Conservation (phyloP, 2,113 vertebrate species). For the Loxodonta africana region DNA sequence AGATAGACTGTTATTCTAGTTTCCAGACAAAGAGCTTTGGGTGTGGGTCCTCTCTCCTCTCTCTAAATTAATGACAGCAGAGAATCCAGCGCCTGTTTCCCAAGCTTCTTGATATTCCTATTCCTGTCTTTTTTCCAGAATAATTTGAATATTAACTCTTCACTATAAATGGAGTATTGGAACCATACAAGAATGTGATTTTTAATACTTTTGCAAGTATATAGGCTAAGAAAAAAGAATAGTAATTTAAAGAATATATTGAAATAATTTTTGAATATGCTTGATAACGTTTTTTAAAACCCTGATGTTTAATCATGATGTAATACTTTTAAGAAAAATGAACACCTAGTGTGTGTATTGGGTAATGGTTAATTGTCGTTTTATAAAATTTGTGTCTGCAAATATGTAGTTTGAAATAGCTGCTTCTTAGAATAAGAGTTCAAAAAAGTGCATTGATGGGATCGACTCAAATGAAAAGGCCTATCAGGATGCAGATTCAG, state of each 20-base stretch:
- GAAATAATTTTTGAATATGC: neutral
- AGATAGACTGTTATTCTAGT: neutral
- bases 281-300: neutral
- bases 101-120: neutral
- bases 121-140: neutral
- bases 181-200: neutral
- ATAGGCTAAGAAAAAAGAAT: neutral
- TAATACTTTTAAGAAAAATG: constrained; percentile 20
- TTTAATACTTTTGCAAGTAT: neutral
- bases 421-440: neutral
- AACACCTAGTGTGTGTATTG: neutral
- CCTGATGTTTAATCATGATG: neutral
- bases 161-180: neutral
- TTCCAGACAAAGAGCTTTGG: neutral
- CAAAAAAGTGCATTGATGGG: neutral
- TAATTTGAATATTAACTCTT: neutral
- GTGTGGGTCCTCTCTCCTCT: neutral
- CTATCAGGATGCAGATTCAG: neutral
- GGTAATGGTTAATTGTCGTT: neutral
- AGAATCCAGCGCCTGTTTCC: neutral
- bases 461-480: neutral
- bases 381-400: neutral
- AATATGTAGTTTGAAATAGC: neutral
- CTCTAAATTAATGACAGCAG: neutral
- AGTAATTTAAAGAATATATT: neutral